A percentile compares a stretch with the other conserved stretches of the same genome.
Evolutionary conservation across 2,797 vertebrate species (phyloP).

Genomic region (Buphagus erythrorhynchus): DNA sequence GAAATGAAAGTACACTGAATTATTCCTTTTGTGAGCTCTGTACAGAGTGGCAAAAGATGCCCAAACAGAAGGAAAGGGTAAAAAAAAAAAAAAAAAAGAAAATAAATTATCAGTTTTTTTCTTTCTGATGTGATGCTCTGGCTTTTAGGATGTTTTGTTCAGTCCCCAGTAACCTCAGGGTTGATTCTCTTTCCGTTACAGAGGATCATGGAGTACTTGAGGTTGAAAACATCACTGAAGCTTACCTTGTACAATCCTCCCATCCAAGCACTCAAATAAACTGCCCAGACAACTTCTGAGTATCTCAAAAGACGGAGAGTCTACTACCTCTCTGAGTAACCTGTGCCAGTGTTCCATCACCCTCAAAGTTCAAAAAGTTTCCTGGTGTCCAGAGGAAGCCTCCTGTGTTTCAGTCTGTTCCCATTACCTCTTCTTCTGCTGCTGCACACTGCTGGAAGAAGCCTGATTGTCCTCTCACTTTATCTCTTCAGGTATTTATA

Average conservation of each 20-base stretch:
- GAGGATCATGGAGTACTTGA: neutral
- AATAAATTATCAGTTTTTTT: neutral
- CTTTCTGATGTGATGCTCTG: neutral
- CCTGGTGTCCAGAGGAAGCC: neutral
- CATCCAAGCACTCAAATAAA: neutral
- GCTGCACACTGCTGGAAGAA: neutral
- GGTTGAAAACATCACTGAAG: neutral
- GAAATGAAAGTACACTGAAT: neutral
- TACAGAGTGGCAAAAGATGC: neutral
- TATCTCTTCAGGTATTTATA: neutral
- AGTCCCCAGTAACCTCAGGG: no score
- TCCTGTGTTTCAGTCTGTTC: neutral
- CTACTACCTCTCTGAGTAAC: neutral
- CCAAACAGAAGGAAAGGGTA: neutral
- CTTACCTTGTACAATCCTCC: neutral
- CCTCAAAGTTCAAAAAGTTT: neutral
- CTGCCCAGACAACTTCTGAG: neutral
- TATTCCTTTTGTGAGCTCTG: neutral
- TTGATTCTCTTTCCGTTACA: neutral
- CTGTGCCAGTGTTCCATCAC: no score
- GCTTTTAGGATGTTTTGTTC: neutral
- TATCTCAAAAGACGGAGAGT: neutral
- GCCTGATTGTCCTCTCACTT: accelerated
- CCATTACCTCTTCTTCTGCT: neutral
- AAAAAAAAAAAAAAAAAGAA: no score